Percentiles rank a stretch among this genome's conserved stretches.
Conservation (phyloP, 2,888 invertebrate genomes). For the Drosophila formosana region DNA sequence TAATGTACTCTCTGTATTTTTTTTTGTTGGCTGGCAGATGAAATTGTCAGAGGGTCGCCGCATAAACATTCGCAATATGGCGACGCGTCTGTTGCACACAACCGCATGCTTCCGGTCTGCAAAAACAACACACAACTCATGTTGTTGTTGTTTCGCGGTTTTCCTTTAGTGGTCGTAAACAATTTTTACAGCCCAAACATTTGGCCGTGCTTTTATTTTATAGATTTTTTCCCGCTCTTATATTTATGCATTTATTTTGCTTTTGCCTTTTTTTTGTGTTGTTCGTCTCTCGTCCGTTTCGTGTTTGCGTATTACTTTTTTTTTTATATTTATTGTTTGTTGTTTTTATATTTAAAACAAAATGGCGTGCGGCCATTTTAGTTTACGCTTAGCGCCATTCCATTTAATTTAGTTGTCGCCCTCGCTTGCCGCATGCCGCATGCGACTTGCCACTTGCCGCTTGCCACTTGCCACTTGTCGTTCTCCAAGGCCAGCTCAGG, state of each 20-base stretch:
- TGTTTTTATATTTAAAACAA: slow-evolving; percentile 61
- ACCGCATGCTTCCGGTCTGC: slow-evolving; percentile 59
- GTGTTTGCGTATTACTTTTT: slow-evolving; percentile 4
- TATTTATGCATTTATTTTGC: slow-evolving; percentile 11
- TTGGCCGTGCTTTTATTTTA: slow-evolving; percentile 58
- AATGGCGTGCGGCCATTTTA: slow-evolving; percentile 51
- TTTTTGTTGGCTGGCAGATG: slow-evolving; percentile 6
- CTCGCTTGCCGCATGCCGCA: not conserved
- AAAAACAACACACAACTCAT: slow-evolving; percentile 39
- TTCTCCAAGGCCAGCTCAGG: slow-evolving; percentile 32
- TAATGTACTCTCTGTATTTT: not conserved
- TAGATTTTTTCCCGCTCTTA: not conserved
- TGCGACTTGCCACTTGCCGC: slow-evolving; percentile 17
- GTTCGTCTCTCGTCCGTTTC: slow-evolving; percentile 10
- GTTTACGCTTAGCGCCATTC: slow-evolving; percentile 59
- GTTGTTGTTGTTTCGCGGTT: slow-evolving; percentile 61
- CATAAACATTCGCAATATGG: slow-evolving; percentile 74
- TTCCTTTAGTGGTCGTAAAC: slow-evolving; percentile 73
- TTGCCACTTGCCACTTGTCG: slow-evolving; percentile 4
- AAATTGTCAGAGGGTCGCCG: slow-evolving; percentile 41
- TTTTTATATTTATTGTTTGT: slow-evolving; percentile 67
- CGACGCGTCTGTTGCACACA: slow-evolving; percentile 54
- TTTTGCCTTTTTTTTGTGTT: slow-evolving; percentile 1
- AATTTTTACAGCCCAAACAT: slow-evolving; percentile 76
- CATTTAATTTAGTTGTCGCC: slow-evolving; percentile 60